Evolutionary conservation across 2,888 invertebrate genomes (phyloP).

Genomic region (Cacoxenus indagator): DNA sequence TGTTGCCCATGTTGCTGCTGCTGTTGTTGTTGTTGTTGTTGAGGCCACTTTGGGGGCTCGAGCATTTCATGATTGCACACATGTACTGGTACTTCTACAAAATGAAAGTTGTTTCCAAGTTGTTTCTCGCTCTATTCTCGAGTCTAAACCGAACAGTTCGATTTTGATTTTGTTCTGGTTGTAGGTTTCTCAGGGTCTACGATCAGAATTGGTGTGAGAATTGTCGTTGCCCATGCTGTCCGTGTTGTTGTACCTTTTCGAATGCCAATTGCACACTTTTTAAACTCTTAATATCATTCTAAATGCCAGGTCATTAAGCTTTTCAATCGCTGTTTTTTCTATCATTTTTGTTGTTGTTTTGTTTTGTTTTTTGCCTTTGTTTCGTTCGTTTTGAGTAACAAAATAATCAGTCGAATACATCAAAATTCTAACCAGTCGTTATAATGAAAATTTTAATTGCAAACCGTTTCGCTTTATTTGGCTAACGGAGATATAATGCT

Average conservation of each 20-base stretch:
- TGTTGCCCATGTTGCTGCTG: no score
- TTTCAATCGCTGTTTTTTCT: no score
- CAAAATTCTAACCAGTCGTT: neutral
- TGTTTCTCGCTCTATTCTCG: slow-evolving; percentile 54
- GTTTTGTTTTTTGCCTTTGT: slow-evolving; percentile 34
- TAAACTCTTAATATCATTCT: slow-evolving; percentile 45
- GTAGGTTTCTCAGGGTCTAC: slow-evolving; percentile 44
- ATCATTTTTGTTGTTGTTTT: slow-evolving; percentile 16
- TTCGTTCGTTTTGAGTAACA: slow-evolving; percentile 14
- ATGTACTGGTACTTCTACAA: slow-evolving; percentile 42
- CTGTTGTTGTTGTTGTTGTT: no score
- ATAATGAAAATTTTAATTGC: slow-evolving; percentile 19
- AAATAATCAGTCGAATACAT: slow-evolving; percentile 22
- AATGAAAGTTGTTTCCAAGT: slow-evolving; percentile 61
- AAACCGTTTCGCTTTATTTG: neutral
- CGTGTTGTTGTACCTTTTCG: neutral
- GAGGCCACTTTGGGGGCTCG: neutral
- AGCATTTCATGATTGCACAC: slow-evolving; percentile 25
- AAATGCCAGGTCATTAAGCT: slow-evolving; percentile 61
- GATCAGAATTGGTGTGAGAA: slow-evolving; percentile 15
- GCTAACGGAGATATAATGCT: neutral
- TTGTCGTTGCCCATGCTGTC: slow-evolving; percentile 18
- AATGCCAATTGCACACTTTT: slow-evolving; percentile 42
- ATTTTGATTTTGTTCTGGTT: slow-evolving; percentile 39
- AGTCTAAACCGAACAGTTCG: slow-evolving; percentile 19